Base-by-base conservation (phyloP, 2,113 vertebrate species). In the Herpailurus yagouaroundi region DNA sequence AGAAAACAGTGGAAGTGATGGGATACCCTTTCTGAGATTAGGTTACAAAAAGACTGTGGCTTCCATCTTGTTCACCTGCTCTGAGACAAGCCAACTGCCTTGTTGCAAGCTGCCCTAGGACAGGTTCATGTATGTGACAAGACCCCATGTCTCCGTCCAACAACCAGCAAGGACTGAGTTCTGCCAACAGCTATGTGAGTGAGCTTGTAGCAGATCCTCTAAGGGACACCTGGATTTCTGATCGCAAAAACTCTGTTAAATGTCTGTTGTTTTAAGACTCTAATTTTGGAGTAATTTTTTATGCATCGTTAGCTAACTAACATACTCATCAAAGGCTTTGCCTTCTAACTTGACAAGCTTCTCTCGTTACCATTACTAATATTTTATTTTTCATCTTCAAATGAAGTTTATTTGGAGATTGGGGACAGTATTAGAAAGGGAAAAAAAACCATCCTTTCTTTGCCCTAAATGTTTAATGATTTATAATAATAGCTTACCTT, bases 231-330 rank as follows among this genome's bases (percentile, higher is more conserved):
- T 69, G 16, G 36, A 33, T 74, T 76, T 52, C 48, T 83, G 21
- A 77, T 18, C 45, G n/a, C 27, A 5, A 36, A 64, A 69, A 81
- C 36, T 60, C 9, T 27, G 52, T 64, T 50, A 71, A 66, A 57
- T 83, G 19, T 71, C 31, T 87, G n/a, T 48, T 84, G 60, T 71
- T 73, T 95, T 57, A 55, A 91, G n/a, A 29, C 0, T 1, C 27
- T 95, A 84, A 57, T 31, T 95, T 77, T 85, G 79, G 16, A 90
- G 23, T 76, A 52, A 76, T 92, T 92, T 92, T 31, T 80, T 92
- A 41, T 68, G 48, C 69, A 55, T 84, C 48, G 52, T 80, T 94
- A 79, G 27, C 52, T 55, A 80, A 84, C 38, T 52, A 80, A 81
- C 41, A 89, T 7, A 74, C 23, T 89, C n/a, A 84, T 48, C 48